phyloP scores from a whole-genome alignment of 1,140 invertebrate species.

The Trichonephila clavata region DNA sequence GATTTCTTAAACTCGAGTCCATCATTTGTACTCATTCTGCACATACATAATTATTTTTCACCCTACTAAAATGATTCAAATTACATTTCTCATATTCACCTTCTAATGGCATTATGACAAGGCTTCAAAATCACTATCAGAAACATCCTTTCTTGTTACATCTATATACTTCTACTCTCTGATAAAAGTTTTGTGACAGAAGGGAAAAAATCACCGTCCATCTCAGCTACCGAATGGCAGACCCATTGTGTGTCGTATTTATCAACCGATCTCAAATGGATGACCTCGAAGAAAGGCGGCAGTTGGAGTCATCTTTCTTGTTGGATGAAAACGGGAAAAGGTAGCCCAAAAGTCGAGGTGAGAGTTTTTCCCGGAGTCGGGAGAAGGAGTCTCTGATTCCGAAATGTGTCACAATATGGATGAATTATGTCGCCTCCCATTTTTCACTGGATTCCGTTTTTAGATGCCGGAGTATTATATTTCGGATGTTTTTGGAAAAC shows the following conservation, averaged over 20 bases:
- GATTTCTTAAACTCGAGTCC: too few relatives aligned
- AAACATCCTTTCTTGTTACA: background rate
- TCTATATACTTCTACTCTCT: background rate
- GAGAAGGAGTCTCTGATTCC: background rate
- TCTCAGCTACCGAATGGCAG: background rate
- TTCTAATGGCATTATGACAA: too few relatives aligned
- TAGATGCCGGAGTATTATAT: too few relatives aligned
- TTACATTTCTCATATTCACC: too few relatives aligned
- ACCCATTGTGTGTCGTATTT: conserved; percentile 20
- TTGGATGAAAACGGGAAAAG: background rate
- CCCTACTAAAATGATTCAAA: too few relatives aligned
- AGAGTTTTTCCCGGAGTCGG: background rate
- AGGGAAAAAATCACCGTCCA: background rate
- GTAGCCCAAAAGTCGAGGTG: background rate
- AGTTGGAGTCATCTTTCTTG: background rate
- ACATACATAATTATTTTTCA: too few relatives aligned
- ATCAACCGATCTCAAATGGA: conserved; percentile 19
- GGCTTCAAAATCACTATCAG: background rate
- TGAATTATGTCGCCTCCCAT: background rate
- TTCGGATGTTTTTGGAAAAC: too few relatives aligned
- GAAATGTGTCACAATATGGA: background rate
- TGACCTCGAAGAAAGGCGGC: conserved; percentile 5
- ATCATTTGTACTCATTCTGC: too few relatives aligned
- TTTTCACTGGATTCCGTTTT: too few relatives aligned
- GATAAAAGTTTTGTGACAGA: background rate